Conservation (phyloP, 2,888 invertebrate genomes). For the Aricia artaxerxes region DNA sequence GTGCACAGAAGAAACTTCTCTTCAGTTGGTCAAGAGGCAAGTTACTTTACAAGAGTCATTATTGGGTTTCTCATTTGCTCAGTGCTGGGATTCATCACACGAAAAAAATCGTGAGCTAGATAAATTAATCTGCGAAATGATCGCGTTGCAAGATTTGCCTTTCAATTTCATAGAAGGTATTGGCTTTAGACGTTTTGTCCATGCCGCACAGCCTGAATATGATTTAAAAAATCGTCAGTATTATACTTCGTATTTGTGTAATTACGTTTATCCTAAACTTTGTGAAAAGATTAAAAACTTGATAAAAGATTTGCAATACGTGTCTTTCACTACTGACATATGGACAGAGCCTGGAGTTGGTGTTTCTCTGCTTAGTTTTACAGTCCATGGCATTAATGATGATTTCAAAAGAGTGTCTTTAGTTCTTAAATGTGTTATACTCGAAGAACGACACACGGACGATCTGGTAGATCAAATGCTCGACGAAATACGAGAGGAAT, state of each 20-base stretch:
- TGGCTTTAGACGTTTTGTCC: neutral
- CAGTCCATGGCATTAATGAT: neutral
- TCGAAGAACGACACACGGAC: neutral
- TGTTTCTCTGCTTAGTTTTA: neutral
- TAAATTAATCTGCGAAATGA: neutral
- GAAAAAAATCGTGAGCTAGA: neutral
- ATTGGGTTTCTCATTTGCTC: neutral
- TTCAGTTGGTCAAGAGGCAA: neutral
- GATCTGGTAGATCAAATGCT: constrained; percentile 26
- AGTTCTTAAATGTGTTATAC: neutral
- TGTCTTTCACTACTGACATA: constrained; percentile 31
- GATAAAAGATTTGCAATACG: constrained; percentile 29
- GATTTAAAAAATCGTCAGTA: neutral
- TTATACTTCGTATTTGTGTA: neutral
- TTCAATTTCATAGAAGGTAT: neutral
- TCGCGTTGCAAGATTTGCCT: neutral
- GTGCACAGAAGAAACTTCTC: constrained; percentile 32
- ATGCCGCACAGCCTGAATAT: neutral
- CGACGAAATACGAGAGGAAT: constrained; percentile 28
- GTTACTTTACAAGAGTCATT: neutral
- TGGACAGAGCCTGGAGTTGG: constrained; percentile 21
- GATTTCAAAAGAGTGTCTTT: neutral
- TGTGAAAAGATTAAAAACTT: constrained; percentile 30
- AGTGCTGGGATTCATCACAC: neutral
- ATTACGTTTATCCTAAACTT: constrained; percentile 16